A percentile compares a stretch with the other conserved stretches of the same genome.
phyloP scores from a whole-genome alignment of 1,140 invertebrate genomes.

The Phortica variegata region DNA sequence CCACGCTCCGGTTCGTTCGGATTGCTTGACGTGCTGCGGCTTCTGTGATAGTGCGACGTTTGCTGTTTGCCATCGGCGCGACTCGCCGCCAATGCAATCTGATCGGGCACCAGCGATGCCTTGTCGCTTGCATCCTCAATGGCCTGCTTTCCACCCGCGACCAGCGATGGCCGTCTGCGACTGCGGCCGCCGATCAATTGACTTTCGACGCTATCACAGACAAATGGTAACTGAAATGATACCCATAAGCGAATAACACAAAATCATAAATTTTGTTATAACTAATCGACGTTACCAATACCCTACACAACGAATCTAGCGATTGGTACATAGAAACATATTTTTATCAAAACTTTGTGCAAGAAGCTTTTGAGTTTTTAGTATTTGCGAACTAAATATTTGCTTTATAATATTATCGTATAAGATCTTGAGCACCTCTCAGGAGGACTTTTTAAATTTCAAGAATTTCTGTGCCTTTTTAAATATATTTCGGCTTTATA shows the following conservation, averaged over 20 bases:
- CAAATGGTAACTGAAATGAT: slow-evolving; percentile 1
- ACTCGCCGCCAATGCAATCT: slow-evolving; percentile 33
- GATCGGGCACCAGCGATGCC: slow-evolving; percentile 26
- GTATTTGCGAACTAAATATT: too few relatives aligned
- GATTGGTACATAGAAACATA: too few relatives aligned
- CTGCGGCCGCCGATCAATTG: slow-evolving; percentile 13
- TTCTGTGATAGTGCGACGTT: slow-evolving; percentile 23
- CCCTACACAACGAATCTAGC: too few relatives aligned
- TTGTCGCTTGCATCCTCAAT: slow-evolving; percentile 31
- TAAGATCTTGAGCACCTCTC: too few relatives aligned
- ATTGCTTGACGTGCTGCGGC: slow-evolving; percentile 18
- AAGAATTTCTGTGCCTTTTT: too few relatives aligned
- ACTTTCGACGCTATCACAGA: slow-evolving; percentile 7
- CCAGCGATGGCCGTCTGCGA: slow-evolving; percentile 22
- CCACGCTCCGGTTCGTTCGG: slow-evolving; percentile 22
- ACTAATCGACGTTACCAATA: neutral
- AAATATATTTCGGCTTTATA: too few relatives aligned
- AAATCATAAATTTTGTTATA: neutral
- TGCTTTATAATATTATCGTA: too few relatives aligned
- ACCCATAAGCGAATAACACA: neutral
- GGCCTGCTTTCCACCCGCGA: slow-evolving; percentile 6
- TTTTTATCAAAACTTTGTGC: too few relatives aligned
- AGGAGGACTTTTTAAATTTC: too few relatives aligned
- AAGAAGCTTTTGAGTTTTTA: too few relatives aligned
- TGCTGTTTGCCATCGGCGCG: slow-evolving; percentile 26